Percentiles rank a stretch among this genome's conserved stretches.
These are phyloP conservation scores for Sebastolobus alascanus DNA, from an alignment of 2,797 vertebrate species.

Conservation along the genomic window DNA sequence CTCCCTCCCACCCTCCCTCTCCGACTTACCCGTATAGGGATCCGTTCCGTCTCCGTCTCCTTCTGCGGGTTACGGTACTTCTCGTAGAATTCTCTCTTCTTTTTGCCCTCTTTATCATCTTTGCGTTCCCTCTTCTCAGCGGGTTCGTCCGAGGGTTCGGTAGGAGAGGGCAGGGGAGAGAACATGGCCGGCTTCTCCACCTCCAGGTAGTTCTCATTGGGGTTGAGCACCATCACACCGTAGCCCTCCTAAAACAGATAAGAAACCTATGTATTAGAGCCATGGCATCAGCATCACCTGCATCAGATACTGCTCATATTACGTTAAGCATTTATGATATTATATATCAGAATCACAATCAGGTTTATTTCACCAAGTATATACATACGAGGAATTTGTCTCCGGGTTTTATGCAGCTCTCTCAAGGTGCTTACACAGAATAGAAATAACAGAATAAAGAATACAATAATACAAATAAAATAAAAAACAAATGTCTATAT, in stretches of 20 bases:
- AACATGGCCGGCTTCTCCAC: slow-evolving; percentile 90
- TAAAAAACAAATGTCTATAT: too few species aligned
- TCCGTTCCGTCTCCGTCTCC: slow-evolving; percentile 92
- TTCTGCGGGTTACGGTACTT: slow-evolving; percentile 98
- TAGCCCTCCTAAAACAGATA: slow-evolving; percentile 91
- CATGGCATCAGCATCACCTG: background rate
- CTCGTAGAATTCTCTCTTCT: slow-evolving; percentile 95
- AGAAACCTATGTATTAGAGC: slow-evolving; percentile 8
- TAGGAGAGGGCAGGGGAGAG: slow-evolving; percentile 82
- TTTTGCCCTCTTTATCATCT: slow-evolving; percentile 94
- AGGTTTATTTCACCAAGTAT: too few species aligned
- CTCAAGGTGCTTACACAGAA: too few species aligned
- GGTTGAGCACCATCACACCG: slow-evolving; percentile 97
- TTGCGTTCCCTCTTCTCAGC: slow-evolving; percentile 96
- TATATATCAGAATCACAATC: background rate
- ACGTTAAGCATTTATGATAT: background rate
- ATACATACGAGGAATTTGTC: too few species aligned
- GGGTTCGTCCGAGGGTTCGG: slow-evolving; percentile 93
- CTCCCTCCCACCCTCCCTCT: slow-evolving; percentile 2
- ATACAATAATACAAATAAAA: too few species aligned
- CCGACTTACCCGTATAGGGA: slow-evolving; percentile 93
- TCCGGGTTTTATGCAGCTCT: too few species aligned
- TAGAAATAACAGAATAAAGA: too few species aligned
- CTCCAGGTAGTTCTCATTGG: slow-evolving; percentile 98
- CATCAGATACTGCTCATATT: background rate